Base-by-base conservation (phyloP, 2,797 vertebrate genomes). In the Thunnus albacares region DNA sequence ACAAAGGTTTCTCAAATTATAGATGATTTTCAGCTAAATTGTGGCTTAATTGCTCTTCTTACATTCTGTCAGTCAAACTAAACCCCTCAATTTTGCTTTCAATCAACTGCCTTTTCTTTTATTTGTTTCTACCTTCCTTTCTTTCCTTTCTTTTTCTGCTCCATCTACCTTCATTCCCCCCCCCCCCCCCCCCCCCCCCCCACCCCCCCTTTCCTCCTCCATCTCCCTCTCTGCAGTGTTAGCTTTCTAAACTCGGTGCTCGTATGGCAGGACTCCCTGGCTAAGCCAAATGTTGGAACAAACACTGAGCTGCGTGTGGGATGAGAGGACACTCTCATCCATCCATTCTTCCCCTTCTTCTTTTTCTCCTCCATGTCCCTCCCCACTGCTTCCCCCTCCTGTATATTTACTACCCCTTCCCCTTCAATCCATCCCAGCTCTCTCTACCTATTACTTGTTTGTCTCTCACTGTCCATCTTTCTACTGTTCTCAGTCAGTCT, bases 271-370 rank as follows among this genome's bases (percentile, higher is more conserved):
- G 28, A n/a, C 56, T 72, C 58, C 61, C 63, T 57, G 30, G 78
- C 59, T 5, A 3, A 17, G 24, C 60, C 59, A 30, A 63, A 35
- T 80, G 79, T 87, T 72, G 79, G 79, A 74, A 33, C 18, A 3
- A 79, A 78, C 64, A 52, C 86, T 58, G 72, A 75, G 71, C 68
- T 24, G 75, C 74, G 71, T 49, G 76, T 84, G 70, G 71, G 75
- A 83, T 68, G 66, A 87, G 47, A 53, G 35, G 43, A 57, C 47
- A 62, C 24, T 60, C 0, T 75, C 66, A 30, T 12, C 33, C 67
- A 28, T 43, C 41, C 41, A 43, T 43, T 12, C 13, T 43, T 14
- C 41, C 13, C 24, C 14, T 43, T 22, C 5, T 62, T 28, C 20
- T 6, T 43, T 43, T 22, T 47, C 52, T 47, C 53, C 22, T 26